Evolutionary conservation across 2,797 vertebrate species (phyloP).

Genomic region (Neosalanx taihuensis): DNA sequence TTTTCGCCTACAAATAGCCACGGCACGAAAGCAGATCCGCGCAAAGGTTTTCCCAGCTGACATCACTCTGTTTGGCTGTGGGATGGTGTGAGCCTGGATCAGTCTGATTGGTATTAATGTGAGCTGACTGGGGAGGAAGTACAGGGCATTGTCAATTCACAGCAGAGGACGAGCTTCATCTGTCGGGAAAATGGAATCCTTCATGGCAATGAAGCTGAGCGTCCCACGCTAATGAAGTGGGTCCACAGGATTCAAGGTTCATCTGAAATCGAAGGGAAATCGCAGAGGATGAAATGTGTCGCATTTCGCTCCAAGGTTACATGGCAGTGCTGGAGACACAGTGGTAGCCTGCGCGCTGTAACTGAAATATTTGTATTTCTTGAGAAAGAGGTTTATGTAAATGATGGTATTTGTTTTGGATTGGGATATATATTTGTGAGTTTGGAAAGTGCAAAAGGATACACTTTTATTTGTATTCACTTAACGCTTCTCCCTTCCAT

Average conservation of each 20-base stretch:
- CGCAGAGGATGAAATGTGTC: slow-evolving; percentile 46
- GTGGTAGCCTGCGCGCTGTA: not conserved
- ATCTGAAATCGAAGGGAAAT: slow-evolving; percentile 48
- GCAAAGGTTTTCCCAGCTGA: slow-evolving; percentile 50
- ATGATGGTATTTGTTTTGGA: not conserved
- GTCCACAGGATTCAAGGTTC: slow-evolving; percentile 33
- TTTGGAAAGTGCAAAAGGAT: not conserved
- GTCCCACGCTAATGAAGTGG: slow-evolving; percentile 57
- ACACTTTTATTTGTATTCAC: not conserved
- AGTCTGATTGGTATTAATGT: slow-evolving; percentile 51
- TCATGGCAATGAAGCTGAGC: slow-evolving; percentile 58
- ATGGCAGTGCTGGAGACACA: not conserved
- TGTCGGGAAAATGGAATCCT: slow-evolving; percentile 63
- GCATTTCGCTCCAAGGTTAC: slow-evolving; percentile 44
- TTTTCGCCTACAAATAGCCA: slow-evolving; percentile 44
- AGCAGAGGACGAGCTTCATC: slow-evolving; percentile 59
- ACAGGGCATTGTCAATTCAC: slow-evolving; percentile 66
- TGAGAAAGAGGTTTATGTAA: not conserved
- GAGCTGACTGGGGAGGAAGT: slow-evolving; percentile 58
- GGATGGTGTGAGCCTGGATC: slow-evolving; percentile 19
- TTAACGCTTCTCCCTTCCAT: not conserved
- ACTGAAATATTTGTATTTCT: no score
- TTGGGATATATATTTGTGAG: no score
- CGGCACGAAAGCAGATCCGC: slow-evolving; percentile 32
- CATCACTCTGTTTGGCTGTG: slow-evolving; percentile 24